Conservation (phyloP, 2,797 vertebrate genomes). For the Fistularia commersonii region DNA sequence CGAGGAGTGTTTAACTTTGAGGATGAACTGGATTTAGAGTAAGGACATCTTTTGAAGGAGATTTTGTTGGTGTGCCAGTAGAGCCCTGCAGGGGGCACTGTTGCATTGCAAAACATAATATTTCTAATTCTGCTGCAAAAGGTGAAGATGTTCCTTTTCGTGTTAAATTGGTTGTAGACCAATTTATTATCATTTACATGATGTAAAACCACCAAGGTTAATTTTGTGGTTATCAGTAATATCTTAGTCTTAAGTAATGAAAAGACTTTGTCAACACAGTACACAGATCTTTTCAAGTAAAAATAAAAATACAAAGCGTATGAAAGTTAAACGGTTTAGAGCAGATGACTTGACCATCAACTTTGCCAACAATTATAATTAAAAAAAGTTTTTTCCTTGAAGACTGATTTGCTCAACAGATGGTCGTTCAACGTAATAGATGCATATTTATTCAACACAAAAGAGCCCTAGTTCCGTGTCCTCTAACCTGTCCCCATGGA, state of each 20-base stretch:
- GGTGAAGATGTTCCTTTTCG: too few species aligned
- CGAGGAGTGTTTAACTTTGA: conserved; percentile 85
- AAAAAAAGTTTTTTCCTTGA: too few species aligned
- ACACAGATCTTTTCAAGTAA: neutral
- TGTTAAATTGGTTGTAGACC: too few species aligned
- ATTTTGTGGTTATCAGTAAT: too few species aligned
- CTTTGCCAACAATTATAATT: too few species aligned
- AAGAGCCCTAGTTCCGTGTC: neutral
- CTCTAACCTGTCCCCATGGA: neutral
- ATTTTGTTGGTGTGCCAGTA: neutral
- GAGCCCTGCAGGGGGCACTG: conserved; percentile 49
- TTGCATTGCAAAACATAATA: conserved; percentile 19
- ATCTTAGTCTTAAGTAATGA: too few species aligned
- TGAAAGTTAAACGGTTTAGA: too few species aligned
- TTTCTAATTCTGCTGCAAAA: neutral
- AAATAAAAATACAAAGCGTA: neutral
- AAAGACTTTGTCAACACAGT: too few species aligned
- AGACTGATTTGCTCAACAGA: too few species aligned
- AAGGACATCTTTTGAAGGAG: conserved; percentile 11
- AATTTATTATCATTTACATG: too few species aligned
- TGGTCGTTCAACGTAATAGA: neutral
- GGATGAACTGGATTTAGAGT: conserved; percentile 78
- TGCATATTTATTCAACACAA: neutral
- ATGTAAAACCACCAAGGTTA: too few species aligned
- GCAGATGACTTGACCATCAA: too few species aligned